Base-by-base conservation (phyloP, 2,888 invertebrate genomes). In the Agrotis clavis region DNA sequence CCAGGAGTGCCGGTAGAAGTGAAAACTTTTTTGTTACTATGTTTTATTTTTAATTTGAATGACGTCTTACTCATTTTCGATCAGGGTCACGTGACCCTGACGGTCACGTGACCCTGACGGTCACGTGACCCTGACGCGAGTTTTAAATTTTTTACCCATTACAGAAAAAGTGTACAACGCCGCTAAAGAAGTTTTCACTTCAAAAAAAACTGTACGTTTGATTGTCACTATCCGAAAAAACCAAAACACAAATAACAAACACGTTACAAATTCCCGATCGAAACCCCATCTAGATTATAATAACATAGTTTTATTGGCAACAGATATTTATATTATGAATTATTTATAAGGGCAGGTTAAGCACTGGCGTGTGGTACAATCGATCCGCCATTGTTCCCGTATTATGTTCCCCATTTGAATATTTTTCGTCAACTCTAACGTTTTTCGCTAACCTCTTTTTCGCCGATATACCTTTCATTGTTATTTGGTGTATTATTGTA, bases 381-480 rank as follows among this genome's bases (percentile, higher is more conserved):
- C 77, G 83, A 84, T 81, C 82, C 81, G 70, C 79, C 81, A 87
- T 88, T 87, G 89, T 88, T 84, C 65, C 62, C 53, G 88, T 91
- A 90, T 92, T 91, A 88, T 89, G 84, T 86, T 86, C 87, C 77
- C 86, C 86, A 90, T 93, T 91, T 92, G 91, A 93, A 93, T 93
- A 92, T 90, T 92, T 92, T 90, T 90, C 86, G 81, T 87, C 83
- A 81, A 84, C 80, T 89, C 87, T 75, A 82, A 86, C 83, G 80
- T 88, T 88, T 74, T 86, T 84, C 82, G 85, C 81, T 86, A 86
- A 90, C 87, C 84, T 86, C 84, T 89, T 89, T 90, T 90, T 88
- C 84, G 77, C 78, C 77, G 60, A 80, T 75, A 74, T 66, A 71
- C 72, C 64, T 78, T 74, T 81, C 56, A 41, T 48, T 45, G 53